phyloP scores from a whole-genome alignment of 2,113 vertebrate genomes.

The Hypocryptadius cinnamomeus region DNA sequence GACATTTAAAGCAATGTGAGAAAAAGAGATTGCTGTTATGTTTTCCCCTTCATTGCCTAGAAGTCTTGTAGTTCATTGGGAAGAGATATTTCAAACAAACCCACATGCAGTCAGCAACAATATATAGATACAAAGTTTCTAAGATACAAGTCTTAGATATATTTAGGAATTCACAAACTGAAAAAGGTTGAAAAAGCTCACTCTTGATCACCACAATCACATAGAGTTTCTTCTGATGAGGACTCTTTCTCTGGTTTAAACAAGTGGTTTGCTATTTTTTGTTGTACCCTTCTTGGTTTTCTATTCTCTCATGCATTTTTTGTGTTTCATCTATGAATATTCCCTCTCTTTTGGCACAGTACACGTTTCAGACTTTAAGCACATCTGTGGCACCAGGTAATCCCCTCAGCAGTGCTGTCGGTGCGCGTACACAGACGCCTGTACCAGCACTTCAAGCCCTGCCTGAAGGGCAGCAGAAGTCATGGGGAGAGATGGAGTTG shows the following conservation, averaged over 20 bases:
- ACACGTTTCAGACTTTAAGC: not conserved
- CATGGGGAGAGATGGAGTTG: not conserved
- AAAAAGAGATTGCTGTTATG: not conserved
- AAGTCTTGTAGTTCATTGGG: not conserved
- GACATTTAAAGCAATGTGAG: not conserved
- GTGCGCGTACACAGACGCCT: fast-evolving
- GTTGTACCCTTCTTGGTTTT: not conserved
- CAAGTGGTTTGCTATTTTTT: not conserved
- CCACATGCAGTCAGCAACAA: not conserved
- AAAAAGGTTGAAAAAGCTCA: not conserved
- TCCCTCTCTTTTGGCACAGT: not conserved
- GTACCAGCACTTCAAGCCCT: not conserved
- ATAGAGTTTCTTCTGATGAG: not conserved
- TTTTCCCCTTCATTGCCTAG: not conserved
- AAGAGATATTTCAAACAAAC: not conserved
- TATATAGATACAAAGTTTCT: not conserved
- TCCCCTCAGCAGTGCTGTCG: not conserved
- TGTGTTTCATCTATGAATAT: not conserved
- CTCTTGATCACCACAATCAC: not conserved
- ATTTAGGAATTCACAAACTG: not conserved
- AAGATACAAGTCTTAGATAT: not conserved
- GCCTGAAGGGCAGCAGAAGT: not conserved
- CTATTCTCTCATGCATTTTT: not conserved
- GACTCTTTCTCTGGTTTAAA: not conserved
- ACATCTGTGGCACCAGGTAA: not conserved